Percentiles rank a stretch among this genome's conserved stretches.
phyloP scores from a whole-genome alignment of 2,113 vertebrate species.

The Bettongia penicillata region DNA sequence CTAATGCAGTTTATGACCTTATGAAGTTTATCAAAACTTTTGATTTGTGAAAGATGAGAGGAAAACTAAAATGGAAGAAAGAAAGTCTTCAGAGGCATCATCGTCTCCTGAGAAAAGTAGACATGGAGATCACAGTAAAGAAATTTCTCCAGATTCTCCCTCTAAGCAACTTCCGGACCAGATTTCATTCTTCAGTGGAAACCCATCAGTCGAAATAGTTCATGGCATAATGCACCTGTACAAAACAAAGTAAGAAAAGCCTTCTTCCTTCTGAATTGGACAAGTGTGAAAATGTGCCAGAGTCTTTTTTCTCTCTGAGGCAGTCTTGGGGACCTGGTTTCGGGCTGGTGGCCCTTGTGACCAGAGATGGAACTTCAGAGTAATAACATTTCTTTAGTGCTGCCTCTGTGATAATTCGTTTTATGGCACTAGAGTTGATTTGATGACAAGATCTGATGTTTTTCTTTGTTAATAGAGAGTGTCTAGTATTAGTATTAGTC shows the following conservation, averaged over 20 bases:
- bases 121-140: slow-evolving; percentile 74
- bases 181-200: slow-evolving; percentile 99
- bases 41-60: slow-evolving; percentile 79
- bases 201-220: slow-evolving; percentile 96
- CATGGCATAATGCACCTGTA: slow-evolving; percentile 99
- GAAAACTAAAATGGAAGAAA: slow-evolving; percentile 73
- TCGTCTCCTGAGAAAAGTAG: slow-evolving; percentile 75
- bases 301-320: slow-evolving; percentile 7
- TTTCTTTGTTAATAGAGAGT: slow-evolving; percentile 30
- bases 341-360: not conserved
- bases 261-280: slow-evolving; percentile 46
- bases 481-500: not conserved
- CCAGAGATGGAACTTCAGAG: slow-evolving; percentile 4
- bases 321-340: not conserved
- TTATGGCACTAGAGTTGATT: slow-evolving; percentile 19
- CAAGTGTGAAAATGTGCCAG: not conserved
- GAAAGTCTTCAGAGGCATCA: slow-evolving; percentile 75
- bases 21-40: slow-evolving; percentile 40
- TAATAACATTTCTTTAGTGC: not conserved
- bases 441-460: not conserved
- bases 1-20: slow-evolving; percentile 40
- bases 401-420: slow-evolving; percentile 26
- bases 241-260: slow-evolving; percentile 95
- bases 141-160: slow-evolving; percentile 88
- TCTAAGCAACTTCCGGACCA: slow-evolving; percentile 97